A percentile compares a stretch with the other conserved stretches of the same genome.
phyloP scores from a whole-genome alignment of 2,888 invertebrate species.

The Criorhina ranunculi region DNA sequence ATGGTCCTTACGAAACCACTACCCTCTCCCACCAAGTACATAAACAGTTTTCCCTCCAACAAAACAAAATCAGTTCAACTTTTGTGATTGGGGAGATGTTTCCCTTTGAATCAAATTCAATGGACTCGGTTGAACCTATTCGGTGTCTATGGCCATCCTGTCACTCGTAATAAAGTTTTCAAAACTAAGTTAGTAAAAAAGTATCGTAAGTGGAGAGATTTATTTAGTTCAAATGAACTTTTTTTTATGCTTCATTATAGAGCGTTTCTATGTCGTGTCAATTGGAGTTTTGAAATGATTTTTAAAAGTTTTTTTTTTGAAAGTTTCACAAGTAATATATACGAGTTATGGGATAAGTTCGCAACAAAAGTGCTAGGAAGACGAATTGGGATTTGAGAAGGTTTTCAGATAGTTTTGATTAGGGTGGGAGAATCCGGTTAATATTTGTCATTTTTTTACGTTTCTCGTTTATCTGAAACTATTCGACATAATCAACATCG shows the following conservation, averaged over 20 bases:
- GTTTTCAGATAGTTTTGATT: neutral
- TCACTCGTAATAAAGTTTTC: neutral
- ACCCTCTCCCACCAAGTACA: too few species aligned
- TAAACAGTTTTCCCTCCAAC: too few species aligned
- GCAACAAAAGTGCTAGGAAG: neutral
- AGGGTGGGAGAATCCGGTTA: neutral
- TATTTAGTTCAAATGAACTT: conserved; percentile 15
- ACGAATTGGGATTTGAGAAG: neutral
- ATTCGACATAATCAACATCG: too few species aligned
- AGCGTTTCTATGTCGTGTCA: neutral
- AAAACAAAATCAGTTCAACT: too few species aligned
- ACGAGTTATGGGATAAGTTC: too few species aligned
- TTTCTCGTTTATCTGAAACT: too few species aligned
- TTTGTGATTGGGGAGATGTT: too few species aligned
- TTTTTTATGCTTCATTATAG: too few species aligned
- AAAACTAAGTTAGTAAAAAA: conserved; percentile 5
- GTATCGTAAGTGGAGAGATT: conserved; percentile 9
- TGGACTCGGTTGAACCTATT: too few species aligned
- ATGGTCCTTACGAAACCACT: neutral
- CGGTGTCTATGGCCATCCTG: neutral
- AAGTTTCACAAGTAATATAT: neutral
- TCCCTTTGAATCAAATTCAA: too few species aligned
- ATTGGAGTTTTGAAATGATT: conserved; percentile 7
- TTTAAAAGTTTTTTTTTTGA: neutral
- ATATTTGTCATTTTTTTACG: neutral